These are phyloP conservation scores for Conomelus anceps DNA, from an alignment of 2,888 invertebrate species.

Conservation along the genomic window DNA sequence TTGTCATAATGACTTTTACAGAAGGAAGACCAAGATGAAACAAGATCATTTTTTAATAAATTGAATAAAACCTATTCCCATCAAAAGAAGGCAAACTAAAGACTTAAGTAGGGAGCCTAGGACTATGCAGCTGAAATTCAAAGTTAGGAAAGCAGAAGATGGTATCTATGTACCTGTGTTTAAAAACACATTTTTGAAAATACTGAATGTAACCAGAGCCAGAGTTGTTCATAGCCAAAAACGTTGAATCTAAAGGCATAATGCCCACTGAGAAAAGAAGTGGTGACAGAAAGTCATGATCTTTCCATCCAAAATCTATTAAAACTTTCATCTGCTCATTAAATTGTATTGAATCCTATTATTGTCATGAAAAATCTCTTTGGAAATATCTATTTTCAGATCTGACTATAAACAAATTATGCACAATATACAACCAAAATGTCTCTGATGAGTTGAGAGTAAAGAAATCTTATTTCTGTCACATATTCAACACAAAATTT, in stretches of 20 bases:
- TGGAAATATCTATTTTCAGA: background rate
- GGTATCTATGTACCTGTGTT: background rate
- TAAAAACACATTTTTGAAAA: background rate
- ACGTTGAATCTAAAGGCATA: background rate
- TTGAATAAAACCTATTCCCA: background rate
- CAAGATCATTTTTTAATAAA: background rate
- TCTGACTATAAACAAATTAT: background rate
- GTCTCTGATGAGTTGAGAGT: background rate
- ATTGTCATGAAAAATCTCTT: background rate
- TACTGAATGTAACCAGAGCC: background rate
- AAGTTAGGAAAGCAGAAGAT: background rate
- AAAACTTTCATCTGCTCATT: background rate
- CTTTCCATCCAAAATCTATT: background rate
- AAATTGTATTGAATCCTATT: background rate
- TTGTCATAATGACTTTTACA: background rate
- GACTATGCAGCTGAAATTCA: background rate
- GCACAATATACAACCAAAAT: background rate
- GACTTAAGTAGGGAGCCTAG: background rate
- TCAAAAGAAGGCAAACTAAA: background rate
- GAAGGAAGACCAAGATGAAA: background rate
- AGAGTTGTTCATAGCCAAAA: constrained; percentile 1
- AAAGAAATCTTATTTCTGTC: background rate
- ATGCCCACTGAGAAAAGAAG: background rate
- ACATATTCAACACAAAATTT: background rate
- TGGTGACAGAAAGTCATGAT: background rate